Evolutionary conservation across 2,888 invertebrate species (phyloP), one percentile per base, ranked within the genome.

Genomic region (Drosophila mimetica): DNA sequence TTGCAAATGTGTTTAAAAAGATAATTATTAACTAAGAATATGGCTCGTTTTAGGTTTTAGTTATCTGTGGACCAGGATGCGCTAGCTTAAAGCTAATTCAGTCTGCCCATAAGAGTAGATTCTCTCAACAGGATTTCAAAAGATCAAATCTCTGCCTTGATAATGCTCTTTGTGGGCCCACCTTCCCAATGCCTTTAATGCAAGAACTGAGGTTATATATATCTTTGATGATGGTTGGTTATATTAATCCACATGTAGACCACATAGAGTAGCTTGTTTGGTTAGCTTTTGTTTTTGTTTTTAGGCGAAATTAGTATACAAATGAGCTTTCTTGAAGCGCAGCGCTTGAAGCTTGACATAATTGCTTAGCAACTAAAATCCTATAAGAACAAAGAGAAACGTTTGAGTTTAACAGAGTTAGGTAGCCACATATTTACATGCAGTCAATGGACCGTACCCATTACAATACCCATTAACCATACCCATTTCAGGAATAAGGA

Each of bases 341-440:
- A 80, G 84, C 83, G 76, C 80, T 77, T 77, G 77, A 77, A 85
- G 82, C 81, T 76, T 74, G 82, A 77, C 80, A 37, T 76, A 77
- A 76, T 76, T 79, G 77, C 83, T 90, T 90, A 90, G 90, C 90
- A 91, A 91, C 90, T 91, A 90, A 90, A 91, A 75, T 90, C 90
- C 90, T 91, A 91, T 88, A 91, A 91, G 41, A 86, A 90, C 85
- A 86, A 79, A 80, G 74, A 88, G 67, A 89, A 84, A 89, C 84
- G 75, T 75, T 84, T 80, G 67, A 79, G 65, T 83, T 71, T 71
- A 63, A 64, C 52, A 79, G 65, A 74, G 70, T 79, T 77, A 76
- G 79, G 67, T 42, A 72, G 71, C 69, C 70, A 83, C 77, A 65
- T 37, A 74, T 39, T 22, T 64, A 57, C 86, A 86, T 84, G 86